Percentiles rank a stretch among this genome's conserved stretches.
Evolutionary conservation across 2,113 vertebrate species (phyloP).

Genomic region (Actenoides lindsayi): DNA sequence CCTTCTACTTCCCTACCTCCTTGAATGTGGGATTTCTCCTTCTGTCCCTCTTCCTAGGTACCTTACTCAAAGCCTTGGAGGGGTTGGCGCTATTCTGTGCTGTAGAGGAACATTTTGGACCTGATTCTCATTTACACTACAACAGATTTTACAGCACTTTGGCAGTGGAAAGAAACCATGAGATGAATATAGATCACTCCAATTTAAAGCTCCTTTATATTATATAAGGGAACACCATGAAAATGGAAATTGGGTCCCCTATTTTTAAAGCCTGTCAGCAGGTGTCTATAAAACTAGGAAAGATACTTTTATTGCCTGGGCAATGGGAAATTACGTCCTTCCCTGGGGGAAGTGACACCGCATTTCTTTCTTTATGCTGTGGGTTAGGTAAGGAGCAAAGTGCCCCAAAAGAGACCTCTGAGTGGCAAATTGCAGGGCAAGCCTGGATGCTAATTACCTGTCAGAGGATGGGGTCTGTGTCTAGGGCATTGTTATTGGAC

Average conservation of each 20-base stretch:
- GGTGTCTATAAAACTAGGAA: slow-evolving; percentile 18
- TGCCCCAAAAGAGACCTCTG: neutral
- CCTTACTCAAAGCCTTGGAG: neutral
- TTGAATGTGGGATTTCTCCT: neutral
- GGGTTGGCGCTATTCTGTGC: neutral
- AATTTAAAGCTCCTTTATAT: slow-evolving; percentile 54
- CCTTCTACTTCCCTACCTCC: neutral
- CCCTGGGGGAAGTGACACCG: neutral
- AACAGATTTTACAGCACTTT: slow-evolving; percentile 16
- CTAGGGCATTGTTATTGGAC: neutral
- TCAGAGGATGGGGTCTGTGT: neutral
- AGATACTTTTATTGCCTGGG: neutral
- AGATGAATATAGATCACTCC: slow-evolving; percentile 50
- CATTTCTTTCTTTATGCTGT: neutral
- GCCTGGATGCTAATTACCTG: neutral
- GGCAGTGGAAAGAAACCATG: slow-evolving; percentile 23
- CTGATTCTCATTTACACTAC: slow-evolving; percentile 34
- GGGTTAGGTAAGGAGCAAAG: neutral
- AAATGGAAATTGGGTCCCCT: slow-evolving; percentile 52
- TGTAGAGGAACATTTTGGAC: neutral
- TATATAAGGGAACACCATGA: slow-evolving; percentile 53
- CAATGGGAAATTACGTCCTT: neutral
- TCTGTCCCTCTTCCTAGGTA: neutral
- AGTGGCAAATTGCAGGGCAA: neutral
- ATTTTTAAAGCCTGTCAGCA: slow-evolving; percentile 43